Percentiles rank a stretch among this genome's conserved stretches.
Evolutionary conservation across 1,140 invertebrate genomes (phyloP).

Genomic region (Psix sp.): DNA sequence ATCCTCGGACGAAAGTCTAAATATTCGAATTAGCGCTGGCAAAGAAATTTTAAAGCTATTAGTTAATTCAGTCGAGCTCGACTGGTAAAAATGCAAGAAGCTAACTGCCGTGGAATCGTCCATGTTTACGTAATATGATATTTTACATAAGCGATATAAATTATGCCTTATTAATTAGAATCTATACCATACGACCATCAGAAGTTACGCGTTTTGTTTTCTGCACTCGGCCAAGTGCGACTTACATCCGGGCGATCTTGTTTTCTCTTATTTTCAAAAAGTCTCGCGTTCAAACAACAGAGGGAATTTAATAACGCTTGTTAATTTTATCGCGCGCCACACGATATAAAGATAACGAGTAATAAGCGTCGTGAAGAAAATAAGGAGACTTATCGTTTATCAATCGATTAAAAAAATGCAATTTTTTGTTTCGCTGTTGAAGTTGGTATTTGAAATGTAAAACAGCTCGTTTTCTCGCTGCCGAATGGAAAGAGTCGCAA

Average conservation of each 20-base stretch:
- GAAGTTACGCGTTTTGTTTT: not conserved
- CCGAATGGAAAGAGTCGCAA: not conserved
- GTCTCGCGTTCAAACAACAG: not conserved
- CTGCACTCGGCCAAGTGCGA: not conserved
- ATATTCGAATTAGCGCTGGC: too few species aligned
- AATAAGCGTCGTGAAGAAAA: not conserved
- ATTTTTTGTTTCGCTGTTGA: conserved; percentile 14
- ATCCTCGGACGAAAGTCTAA: too few species aligned
- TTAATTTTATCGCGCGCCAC: not conserved
- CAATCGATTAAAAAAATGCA: conserved; percentile 16
- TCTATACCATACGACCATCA: not conserved
- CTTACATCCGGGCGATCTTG: too few species aligned
- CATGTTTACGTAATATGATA: conserved; percentile 1
- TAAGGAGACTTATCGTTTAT: conserved; percentile 2
- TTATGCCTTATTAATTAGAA: conserved; percentile 13
- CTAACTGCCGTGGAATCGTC: not conserved
- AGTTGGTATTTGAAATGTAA: conserved; percentile 15
- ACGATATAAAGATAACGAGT: not conserved
- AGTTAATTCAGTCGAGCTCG: too few species aligned
- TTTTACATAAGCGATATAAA: conserved; percentile 15
- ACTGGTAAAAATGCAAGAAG: conserved; percentile 2
- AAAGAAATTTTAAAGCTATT: too few species aligned
- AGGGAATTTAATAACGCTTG: not conserved
- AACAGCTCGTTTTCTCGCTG: not conserved
- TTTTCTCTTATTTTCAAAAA: not conserved